Conservation (phyloP, 2,888 invertebrate species). For the Leucoma salicis region DNA sequence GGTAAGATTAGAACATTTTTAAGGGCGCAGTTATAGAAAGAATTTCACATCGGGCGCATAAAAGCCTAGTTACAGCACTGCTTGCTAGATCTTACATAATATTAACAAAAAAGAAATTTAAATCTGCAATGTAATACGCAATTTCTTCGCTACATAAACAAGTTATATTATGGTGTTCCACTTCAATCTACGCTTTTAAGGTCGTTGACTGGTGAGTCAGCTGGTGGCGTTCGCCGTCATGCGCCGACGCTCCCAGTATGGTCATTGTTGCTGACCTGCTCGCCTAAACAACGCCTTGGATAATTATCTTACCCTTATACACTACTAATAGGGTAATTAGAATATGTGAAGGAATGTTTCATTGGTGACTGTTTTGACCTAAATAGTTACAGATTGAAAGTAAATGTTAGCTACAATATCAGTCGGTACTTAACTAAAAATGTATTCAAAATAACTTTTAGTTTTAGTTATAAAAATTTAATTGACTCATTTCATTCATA, state of each 20-base stretch:
- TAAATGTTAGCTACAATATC: no score
- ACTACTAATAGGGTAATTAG: conserved; percentile 18
- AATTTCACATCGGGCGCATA: no score
- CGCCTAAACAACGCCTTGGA: conserved; percentile 21
- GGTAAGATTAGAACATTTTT: no score
- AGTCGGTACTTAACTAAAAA: no score
- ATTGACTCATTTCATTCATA: no score
- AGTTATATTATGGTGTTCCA: conserved; percentile 24
- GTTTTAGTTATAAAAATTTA: no score
- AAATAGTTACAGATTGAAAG: conserved; percentile 1
- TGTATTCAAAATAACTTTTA: no score
- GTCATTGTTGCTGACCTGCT: conserved; percentile 39
- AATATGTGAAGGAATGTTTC: conserved; percentile 4
- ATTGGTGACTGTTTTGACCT: conserved; percentile 1
- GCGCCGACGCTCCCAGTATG: conserved; percentile 45
- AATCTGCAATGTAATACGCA: conserved; percentile 13
- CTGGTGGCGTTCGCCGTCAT: conserved; percentile 16
- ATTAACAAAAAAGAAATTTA: no score
- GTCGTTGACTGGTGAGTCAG: conserved; percentile 63
- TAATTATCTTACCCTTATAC: conserved; percentile 26
- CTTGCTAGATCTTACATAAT: no score
- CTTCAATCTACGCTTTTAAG: conserved; percentile 43
- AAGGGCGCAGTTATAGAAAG: no score
- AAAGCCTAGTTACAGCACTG: no score
- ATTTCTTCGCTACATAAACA: conserved; percentile 22